A percentile compares a stretch with the other conserved stretches of the same genome.
Evolutionary conservation across 2,113 vertebrate genomes (phyloP).

Genomic region (Hippocampus abdominalis): DNA sequence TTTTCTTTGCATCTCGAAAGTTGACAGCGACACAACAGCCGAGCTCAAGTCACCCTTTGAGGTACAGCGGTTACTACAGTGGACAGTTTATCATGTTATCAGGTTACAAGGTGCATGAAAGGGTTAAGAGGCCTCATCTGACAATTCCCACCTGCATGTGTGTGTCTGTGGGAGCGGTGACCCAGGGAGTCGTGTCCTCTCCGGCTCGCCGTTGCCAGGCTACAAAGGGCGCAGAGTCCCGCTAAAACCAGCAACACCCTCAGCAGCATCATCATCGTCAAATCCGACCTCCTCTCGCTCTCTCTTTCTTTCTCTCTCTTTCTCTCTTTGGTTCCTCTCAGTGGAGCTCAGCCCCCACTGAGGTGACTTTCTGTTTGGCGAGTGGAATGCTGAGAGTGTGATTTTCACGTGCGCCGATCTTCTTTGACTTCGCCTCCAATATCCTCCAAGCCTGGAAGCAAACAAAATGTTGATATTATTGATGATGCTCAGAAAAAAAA

Average conservation of each 20-base stretch:
- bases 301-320: neutral
- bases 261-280: slow-evolving; percentile 67
- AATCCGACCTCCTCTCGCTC: slow-evolving; percentile 2
- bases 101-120: too few species aligned
- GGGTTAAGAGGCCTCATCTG: too few species aligned
- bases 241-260: slow-evolving; percentile 79
- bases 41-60: neutral
- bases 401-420: slow-evolving; percentile 36
- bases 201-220: slow-evolving; percentile 63
- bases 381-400: slow-evolving; percentile 27
- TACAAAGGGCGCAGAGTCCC: slow-evolving; percentile 76
- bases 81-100: too few species aligned
- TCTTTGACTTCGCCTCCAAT: slow-evolving; percentile 13
- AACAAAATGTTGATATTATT: slow-evolving; percentile 8
- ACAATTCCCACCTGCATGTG: slow-evolving; percentile 50
- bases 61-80: too few species aligned
- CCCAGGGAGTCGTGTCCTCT: slow-evolving; percentile 60
- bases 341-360: slow-evolving; percentile 54
- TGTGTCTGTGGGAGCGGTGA: slow-evolving; percentile 51
- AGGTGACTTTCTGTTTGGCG: slow-evolving; percentile 29
- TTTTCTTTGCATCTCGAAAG: too few species aligned
- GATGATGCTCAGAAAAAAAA: neutral
- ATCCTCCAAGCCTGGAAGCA: slow-evolving; percentile 32
- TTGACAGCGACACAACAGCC: too few species aligned
- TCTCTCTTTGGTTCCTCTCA: slow-evolving; percentile 49